Conservation (phyloP, 1,140 invertebrate species). For the Zaprionus taronus region DNA sequence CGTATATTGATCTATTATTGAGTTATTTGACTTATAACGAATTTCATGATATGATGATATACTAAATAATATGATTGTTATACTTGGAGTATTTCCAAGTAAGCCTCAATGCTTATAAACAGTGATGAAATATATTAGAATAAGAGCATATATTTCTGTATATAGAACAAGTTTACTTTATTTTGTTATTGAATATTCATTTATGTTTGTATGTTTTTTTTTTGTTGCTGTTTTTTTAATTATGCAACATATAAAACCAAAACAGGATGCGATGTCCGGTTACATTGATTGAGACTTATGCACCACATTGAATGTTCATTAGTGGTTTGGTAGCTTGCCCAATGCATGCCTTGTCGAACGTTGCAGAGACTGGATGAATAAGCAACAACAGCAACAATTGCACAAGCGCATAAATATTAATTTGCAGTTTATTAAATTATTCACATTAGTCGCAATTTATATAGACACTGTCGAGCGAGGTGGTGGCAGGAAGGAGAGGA, state of each 20-base stretch:
- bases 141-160: too few species aligned
- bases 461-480: background rate
- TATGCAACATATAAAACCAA: background rate
- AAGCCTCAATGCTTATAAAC: too few species aligned
- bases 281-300: conserved; percentile 70
- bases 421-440: conserved; percentile 76
- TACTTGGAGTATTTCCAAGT: too few species aligned
- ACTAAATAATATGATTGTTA: too few species aligned
- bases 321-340: conserved; percentile 49
- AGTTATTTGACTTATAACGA: background rate
- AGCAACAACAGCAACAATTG: conserved; percentile 3
- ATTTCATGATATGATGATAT: background rate
- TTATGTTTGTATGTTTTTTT: too few species aligned
- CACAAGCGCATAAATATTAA: conserved; percentile 66
- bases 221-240: background rate
- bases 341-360: conserved; percentile 57
- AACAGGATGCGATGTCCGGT: background rate
- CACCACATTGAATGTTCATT: conserved; percentile 60
- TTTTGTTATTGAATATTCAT: too few species aligned
- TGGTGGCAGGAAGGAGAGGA: background rate
- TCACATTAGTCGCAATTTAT: conserved; percentile 70
- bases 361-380: conserved; percentile 12
- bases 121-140: too few species aligned
- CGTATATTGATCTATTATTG: background rate
- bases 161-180: too few species aligned